These are phyloP conservation scores for Pollenia amentaria DNA, from an alignment of 2,888 invertebrate species.

Conservation along the genomic window DNA sequence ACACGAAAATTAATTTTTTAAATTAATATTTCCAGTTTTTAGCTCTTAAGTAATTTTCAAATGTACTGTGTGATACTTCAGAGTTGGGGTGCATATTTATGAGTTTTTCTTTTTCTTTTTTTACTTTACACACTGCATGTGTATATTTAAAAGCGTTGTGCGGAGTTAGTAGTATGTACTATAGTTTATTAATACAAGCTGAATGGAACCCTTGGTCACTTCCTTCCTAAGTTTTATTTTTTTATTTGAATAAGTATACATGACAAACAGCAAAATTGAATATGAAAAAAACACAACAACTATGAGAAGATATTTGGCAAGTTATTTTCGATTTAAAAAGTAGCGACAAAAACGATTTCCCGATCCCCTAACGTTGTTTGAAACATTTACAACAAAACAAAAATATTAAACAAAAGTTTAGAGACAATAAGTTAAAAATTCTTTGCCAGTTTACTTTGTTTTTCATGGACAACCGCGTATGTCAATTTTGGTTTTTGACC, in stretches of 20 bases:
- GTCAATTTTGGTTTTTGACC: no score
- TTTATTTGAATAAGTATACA: slow-evolving; percentile 28
- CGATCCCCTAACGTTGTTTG: background rate
- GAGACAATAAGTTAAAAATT: background rate
- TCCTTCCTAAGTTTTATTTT: slow-evolving; percentile 55
- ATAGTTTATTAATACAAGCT: slow-evolving; percentile 60
- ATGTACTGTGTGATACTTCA: slow-evolving; percentile 6
- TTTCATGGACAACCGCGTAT: no score
- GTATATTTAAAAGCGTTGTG: background rate
- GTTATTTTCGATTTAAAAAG: background rate
- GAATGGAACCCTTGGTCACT: slow-evolving; percentile 62
- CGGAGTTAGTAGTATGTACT: slow-evolving; percentile 5
- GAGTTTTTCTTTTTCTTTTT: background rate
- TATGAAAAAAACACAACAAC: slow-evolving; percentile 21
- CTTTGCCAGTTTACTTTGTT: no score
- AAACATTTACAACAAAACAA: background rate
- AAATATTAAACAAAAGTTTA: background rate
- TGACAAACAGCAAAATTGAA: slow-evolving; percentile 49
- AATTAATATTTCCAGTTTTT: slow-evolving; percentile 60
- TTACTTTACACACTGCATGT: background rate
- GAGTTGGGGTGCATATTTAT: slow-evolving; percentile 32
- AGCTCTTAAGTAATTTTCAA: slow-evolving; percentile 52
- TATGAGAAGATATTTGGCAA: slow-evolving; percentile 36
- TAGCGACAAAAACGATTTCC: background rate
- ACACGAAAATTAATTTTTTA: slow-evolving; percentile 59